Conservation (phyloP, 2,797 vertebrate species). For the Lagodon rhomboides region DNA sequence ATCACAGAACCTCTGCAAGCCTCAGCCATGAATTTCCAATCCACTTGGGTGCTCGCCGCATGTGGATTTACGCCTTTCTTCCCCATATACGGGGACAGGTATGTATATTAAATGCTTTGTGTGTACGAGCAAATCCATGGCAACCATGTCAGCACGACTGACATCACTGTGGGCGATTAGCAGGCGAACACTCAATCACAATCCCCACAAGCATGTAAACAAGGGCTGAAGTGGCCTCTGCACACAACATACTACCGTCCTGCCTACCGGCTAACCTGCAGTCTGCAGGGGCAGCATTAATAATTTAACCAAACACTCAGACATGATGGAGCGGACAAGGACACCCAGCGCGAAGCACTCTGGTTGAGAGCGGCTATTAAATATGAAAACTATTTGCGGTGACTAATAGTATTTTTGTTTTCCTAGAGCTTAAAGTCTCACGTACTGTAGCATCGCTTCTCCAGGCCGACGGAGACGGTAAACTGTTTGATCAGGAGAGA, state of each 20-base stretch:
- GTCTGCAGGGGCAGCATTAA: slow-evolving; percentile 76
- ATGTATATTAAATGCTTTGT: slow-evolving; percentile 61
- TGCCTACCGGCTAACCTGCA: slow-evolving; percentile 72
- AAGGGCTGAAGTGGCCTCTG: slow-evolving; percentile 61
- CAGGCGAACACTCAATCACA: slow-evolving; percentile 73
- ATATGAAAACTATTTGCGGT: slow-evolving; percentile 81
- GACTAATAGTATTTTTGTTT: slow-evolving; percentile 76
- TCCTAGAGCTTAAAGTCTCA: slow-evolving; percentile 57
- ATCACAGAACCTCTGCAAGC: slow-evolving; percentile 62
- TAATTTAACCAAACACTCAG: slow-evolving; percentile 82
- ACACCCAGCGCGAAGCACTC: slow-evolving; percentile 69
- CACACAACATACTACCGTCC: slow-evolving; percentile 27
- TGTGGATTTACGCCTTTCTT: slow-evolving; percentile 34
- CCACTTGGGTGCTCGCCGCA: slow-evolving; percentile 15
- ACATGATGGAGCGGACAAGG: slow-evolving; percentile 75
- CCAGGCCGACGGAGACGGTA: slow-evolving; percentile 18
- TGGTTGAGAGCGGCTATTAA: slow-evolving; percentile 76
- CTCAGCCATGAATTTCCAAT: slow-evolving; percentile 53
- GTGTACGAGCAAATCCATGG: slow-evolving; percentile 57
- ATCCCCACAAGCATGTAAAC: slow-evolving; percentile 77
- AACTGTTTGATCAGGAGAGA: slow-evolving; percentile 60
- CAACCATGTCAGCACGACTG: slow-evolving; percentile 47
- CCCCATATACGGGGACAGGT: slow-evolving; percentile 28
- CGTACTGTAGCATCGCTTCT: background rate
- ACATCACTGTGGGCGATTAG: slow-evolving; percentile 58